Base-by-base conservation (phyloP, 2,797 vertebrate species). In the Chaetodon trifasciatus region DNA sequence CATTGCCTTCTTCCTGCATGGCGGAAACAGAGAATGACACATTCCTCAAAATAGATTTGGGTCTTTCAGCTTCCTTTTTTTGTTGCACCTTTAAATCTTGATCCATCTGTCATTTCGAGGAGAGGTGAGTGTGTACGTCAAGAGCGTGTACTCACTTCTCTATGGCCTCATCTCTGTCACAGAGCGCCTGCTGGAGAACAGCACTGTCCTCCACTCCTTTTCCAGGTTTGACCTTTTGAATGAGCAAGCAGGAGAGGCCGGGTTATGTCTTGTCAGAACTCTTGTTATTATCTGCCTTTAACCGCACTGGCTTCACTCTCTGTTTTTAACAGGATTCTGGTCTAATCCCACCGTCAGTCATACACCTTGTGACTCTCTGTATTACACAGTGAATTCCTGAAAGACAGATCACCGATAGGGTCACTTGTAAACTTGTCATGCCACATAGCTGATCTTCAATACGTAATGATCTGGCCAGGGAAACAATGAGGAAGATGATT, bases 81-180 rank as follows among this genome's bases (percentile, higher is more conserved):
- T 2, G 1, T 13, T 44, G 8, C 42, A 9, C 16, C 23, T 40
- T 28, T 53, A 19, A 83, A 61, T 81, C 21, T 71, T 28, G n/a
- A 82, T 65, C 79, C 5, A 71, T 57, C 16, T 9, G 46, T 75
- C 57, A 49, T 77, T 74, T 52, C 58, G 24, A 73, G 49, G 5
- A 42, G 35, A 57, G 28, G 39, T 58, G 17, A 56, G 24, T 32
- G 68, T 68, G 66, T 39, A 57, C 63, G 8, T 52, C n/a, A 7
- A 35, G 60, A 63, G 8, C 52, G 52, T 56, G 35, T 40, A 77
- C 96, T 96, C 86, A 97, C 97, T 96, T 97, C 87, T 94, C 94
- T 21, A 97, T 94, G 86, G 97, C 97, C 2, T 97, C 96, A 70
- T 97, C 97, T 85, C 97, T 82, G 87, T 97, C 96, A 40, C 91